phyloP scores from a whole-genome alignment of 2,888 invertebrate species.

The Pardosa pseudoannulata region DNA sequence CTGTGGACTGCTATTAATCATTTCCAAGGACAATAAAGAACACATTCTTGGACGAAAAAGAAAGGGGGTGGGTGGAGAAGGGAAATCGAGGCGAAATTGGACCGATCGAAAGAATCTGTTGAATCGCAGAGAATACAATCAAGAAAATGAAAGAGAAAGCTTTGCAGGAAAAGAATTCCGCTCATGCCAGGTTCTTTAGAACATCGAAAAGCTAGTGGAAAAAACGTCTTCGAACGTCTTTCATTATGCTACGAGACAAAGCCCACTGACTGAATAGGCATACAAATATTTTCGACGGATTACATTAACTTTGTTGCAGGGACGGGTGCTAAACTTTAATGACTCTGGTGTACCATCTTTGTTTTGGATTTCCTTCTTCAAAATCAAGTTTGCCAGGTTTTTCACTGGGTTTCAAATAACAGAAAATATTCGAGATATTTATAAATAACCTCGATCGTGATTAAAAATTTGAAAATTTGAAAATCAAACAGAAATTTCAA shows the following conservation, averaged over 20 bases:
- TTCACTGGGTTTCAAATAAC: too few relatives aligned
- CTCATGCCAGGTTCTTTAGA: constrained; percentile 27
- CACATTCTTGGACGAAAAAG: constrained; percentile 67
- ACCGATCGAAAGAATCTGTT: constrained; percentile 69
- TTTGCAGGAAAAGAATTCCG: constrained; percentile 50
- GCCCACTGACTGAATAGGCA: not conserved
- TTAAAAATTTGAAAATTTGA: too few relatives aligned
- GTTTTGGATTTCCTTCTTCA: not conserved
- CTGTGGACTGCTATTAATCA: constrained; percentile 67
- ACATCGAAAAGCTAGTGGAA: not conserved
- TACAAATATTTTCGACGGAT: constrained; percentile 4
- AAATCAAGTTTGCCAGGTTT: not conserved
- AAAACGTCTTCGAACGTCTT: not conserved
- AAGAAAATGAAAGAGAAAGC: constrained; percentile 67
- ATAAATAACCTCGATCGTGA: too few relatives aligned
- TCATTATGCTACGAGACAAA: not conserved
- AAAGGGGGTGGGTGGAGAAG: constrained; percentile 15
- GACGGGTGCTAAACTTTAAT: not conserved
- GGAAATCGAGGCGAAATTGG: constrained; percentile 69
- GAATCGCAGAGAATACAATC: constrained; percentile 69
- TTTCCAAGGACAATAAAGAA: constrained; percentile 69
- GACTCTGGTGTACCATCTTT: not conserved
- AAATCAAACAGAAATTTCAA: too few relatives aligned
- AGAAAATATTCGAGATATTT: too few relatives aligned
- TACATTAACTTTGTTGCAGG: not conserved